Evolutionary conservation across 2,113 vertebrate species (phyloP).

Genomic region (Rhea americana): DNA sequence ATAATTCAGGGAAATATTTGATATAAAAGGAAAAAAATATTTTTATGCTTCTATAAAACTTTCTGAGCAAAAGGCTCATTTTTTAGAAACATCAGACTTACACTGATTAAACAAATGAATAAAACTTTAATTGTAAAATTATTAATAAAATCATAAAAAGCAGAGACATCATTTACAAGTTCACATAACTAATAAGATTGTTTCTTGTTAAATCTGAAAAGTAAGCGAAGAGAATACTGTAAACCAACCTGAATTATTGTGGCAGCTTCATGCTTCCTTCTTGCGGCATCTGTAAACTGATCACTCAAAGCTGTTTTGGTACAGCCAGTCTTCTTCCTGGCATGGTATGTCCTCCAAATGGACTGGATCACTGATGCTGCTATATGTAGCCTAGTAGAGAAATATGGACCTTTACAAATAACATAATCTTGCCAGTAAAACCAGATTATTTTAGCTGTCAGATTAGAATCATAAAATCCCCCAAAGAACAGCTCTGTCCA

Average conservation of each 20-base stretch:
- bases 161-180: background rate
- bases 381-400: slow-evolving; percentile 40
- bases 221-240: background rate
- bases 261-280: slow-evolving; percentile 78
- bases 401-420: slow-evolving; percentile 49
- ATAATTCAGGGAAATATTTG: background rate
- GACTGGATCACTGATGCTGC: slow-evolving; percentile 61
- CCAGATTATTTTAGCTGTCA: slow-evolving; percentile 76
- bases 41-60: background rate
- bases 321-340: background rate
- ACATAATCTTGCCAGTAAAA: slow-evolving; percentile 70
- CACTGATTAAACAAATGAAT: background rate
- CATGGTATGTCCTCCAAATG: slow-evolving; percentile 17
- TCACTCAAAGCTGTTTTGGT: background rate
- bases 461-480: slow-evolving; percentile 42
- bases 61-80: background rate
- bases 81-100: background rate
- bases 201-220: background rate
- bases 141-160: background rate
- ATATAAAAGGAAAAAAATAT: background rate
- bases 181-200: background rate
- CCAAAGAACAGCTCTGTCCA: background rate
- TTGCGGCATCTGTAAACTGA: background rate
- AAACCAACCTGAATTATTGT: slow-evolving; percentile 88
- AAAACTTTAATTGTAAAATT: background rate